Base-by-base conservation (phyloP, 2,113 vertebrate genomes). In the Motacilla tschutschensis region DNA sequence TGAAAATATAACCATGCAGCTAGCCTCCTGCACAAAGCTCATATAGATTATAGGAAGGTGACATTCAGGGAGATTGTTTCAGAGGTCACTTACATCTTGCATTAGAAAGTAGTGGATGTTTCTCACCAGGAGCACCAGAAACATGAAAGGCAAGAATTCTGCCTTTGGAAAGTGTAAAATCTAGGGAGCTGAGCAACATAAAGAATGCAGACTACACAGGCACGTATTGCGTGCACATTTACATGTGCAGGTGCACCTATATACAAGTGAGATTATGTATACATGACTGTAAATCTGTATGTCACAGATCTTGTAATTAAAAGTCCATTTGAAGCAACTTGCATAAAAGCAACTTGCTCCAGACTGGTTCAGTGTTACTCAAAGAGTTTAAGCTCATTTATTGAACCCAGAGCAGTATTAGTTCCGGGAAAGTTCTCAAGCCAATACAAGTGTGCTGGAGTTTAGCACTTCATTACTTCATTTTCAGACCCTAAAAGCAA, bases 401-500 rank as follows among this genome's bases (percentile, higher is more conserved):
- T 21, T 79, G 29, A 72, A 62, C 14, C 25, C 10, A 69, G n/a
- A 11, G 0, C 29, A n/a, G 8, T 75, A 38, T 50, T 81, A 80
- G 36, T 83, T 80, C 38, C 19, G 38, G 31, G n/a, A 63, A 89
- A 76, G 31, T 75, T 87, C 33, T 62, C 40, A 33, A 75, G 54
- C 38, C 64, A 28, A 59, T 65, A 77, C 13, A 75, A 54, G 17
- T 36, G 7, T 81, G 33, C 55, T 77, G 25, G 19, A 64, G 12
- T 76, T 91, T 10, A 81, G 47, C 35, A 54, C 58, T 65, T 87
- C 5, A 24, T 58, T 76, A 26, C 47, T 87, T 80, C 26, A 21
- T 88, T 65, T 92, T 75, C 36, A 90, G 59, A 50, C 17, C 46
- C 63, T 81, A 58, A 87, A 78, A 92, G 19, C 15, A 81, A 87